Evolutionary conservation across 2,888 invertebrate genomes (phyloP).

Genomic region (Eurytoma californica): DNA sequence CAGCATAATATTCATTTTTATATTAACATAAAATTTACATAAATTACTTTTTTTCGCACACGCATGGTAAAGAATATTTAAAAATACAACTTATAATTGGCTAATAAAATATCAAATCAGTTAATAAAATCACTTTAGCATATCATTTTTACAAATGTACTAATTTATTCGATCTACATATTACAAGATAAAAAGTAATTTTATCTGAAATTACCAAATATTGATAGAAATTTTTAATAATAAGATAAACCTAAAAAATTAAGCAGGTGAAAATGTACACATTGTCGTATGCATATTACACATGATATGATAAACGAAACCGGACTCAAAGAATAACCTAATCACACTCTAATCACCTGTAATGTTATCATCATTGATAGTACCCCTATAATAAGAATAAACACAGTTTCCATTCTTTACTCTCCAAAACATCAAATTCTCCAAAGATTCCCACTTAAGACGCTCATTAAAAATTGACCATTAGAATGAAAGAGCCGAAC

Average conservation of each 20-base stretch:
- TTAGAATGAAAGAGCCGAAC: not conserved
- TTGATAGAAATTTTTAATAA: too few relatives aligned
- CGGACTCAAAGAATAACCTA: conserved; percentile 27
- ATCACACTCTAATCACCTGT: conserved; percentile 7
- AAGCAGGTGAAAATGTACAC: not conserved
- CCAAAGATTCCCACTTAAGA: not conserved
- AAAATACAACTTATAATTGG: too few relatives aligned
- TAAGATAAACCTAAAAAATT: not conserved
- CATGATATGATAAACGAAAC: conserved; percentile 20
- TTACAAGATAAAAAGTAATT: too few relatives aligned
- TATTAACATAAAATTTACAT: too few relatives aligned
- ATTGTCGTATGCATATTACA: conserved; percentile 1
- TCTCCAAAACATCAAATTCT: not conserved
- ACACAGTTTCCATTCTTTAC: not conserved
- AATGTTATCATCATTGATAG: conserved; percentile 39
- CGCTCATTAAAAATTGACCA: not conserved
- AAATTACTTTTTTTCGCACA: too few relatives aligned
- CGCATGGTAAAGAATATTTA: too few relatives aligned
- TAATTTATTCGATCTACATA: too few relatives aligned
- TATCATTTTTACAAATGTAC: too few relatives aligned
- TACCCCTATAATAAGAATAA: conserved; percentile 25
- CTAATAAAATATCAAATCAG: too few relatives aligned
- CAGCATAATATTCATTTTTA: too few relatives aligned
- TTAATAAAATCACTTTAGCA: too few relatives aligned
- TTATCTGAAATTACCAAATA: too few relatives aligned